phyloP scores from a whole-genome alignment of 2,113 vertebrate genomes.

The Aegotheles bennettii region DNA sequence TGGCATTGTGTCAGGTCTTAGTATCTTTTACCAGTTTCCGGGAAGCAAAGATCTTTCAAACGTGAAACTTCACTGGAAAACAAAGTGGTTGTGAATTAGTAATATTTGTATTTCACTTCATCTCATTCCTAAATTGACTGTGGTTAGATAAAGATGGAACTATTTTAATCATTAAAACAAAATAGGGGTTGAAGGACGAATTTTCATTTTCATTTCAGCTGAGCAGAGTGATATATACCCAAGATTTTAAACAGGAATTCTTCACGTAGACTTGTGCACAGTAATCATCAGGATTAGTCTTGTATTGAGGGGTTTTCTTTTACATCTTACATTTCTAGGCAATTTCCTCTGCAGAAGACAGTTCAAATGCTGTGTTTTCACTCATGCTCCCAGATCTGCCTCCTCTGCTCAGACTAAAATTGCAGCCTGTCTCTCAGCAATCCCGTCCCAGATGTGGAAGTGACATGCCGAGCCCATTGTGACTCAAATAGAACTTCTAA shows the following conservation, averaged over 20 bases:
- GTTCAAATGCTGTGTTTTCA: background rate
- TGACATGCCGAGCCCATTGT: background rate
- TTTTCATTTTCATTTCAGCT: background rate
- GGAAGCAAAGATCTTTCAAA: background rate
- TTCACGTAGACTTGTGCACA: background rate
- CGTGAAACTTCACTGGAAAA: background rate
- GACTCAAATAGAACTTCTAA: background rate
- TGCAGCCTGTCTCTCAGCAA: constrained; percentile 1
- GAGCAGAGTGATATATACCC: background rate
- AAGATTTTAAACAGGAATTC: background rate
- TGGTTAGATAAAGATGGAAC: constrained; percentile 4
- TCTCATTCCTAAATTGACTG: background rate
- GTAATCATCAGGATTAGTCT: background rate
- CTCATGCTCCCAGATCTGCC: background rate
- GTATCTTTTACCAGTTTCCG: background rate
- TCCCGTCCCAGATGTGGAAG: background rate
- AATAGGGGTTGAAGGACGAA: background rate
- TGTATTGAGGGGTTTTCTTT: background rate
- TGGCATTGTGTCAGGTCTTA: background rate
- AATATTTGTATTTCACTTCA: background rate
- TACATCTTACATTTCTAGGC: background rate
- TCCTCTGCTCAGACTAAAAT: constrained; percentile 3
- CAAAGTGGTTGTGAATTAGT: background rate
- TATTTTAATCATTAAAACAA: constrained; percentile 28
- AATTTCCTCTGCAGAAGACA: background rate